Evolutionary conservation across 1,140 invertebrate genomes (phyloP).

Genomic region (Halictus rubicundus): DNA sequence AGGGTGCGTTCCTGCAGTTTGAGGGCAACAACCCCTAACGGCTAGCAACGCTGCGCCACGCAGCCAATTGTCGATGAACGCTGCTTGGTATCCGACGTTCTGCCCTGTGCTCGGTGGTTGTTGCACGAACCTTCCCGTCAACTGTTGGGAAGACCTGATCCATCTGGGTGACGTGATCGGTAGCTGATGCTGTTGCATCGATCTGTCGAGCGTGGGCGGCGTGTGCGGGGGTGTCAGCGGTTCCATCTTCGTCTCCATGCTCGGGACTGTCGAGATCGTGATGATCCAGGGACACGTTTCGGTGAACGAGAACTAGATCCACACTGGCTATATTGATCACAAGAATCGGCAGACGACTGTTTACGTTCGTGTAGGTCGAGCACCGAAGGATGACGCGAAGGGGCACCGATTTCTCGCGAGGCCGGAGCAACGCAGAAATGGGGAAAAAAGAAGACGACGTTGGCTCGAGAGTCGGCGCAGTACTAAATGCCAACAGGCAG

Average conservation of each 20-base stretch:
- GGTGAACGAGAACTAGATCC: too few species aligned
- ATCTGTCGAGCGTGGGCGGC: slow-evolving; percentile 82
- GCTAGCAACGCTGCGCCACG: slow-evolving; percentile 84
- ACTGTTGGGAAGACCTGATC: slow-evolving; percentile 53
- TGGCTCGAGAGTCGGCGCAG: slow-evolving; percentile 68
- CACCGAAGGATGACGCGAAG: not conserved
- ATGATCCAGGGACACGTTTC: too few species aligned
- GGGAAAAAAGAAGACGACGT: slow-evolving; percentile 67
- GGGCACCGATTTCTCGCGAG: not conserved
- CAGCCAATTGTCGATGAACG: slow-evolving; percentile 87
- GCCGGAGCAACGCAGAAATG: not conserved
- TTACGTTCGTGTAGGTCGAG: slow-evolving; percentile 8
- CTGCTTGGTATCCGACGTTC: slow-evolving; percentile 79
- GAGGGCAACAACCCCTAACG: slow-evolving; percentile 70
- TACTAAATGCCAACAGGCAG: slow-evolving; percentile 63
- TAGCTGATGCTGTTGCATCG: slow-evolving; percentile 45
- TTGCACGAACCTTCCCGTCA: slow-evolving; percentile 31
- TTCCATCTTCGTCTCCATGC: slow-evolving; percentile 72
- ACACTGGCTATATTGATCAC: not conserved
- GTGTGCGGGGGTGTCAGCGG: slow-evolving; percentile 86
- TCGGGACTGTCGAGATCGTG: too few species aligned
- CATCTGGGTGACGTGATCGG: slow-evolving; percentile 58
- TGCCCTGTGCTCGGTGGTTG: slow-evolving; percentile 69
- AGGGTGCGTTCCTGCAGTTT: slow-evolving; percentile 66
- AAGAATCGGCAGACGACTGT: not conserved